These are phyloP conservation scores for Leptopilina clavipes DNA, from an alignment of 1,140 invertebrate species.

Conservation along the genomic window DNA sequence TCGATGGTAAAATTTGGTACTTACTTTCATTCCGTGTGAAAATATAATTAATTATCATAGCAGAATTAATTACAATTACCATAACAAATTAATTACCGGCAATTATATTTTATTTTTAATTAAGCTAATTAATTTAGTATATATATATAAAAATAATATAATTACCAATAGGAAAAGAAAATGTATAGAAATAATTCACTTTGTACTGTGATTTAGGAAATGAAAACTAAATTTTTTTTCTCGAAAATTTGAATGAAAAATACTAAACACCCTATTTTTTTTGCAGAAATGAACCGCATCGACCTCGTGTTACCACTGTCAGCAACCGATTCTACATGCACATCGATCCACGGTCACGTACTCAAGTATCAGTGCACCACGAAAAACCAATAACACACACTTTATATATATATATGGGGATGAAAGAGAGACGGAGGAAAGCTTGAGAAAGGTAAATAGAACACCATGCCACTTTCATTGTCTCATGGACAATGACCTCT, in stretches of 20 bases:
- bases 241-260: background rate
- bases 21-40: too few species aligned
- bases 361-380: constrained; percentile 13
- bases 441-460: constrained; percentile 14
- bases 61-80: too few species aligned
- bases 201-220: too few species aligned
- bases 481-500: background rate
- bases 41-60: too few species aligned
- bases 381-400: constrained; percentile 21
- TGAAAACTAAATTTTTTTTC: too few species aligned
- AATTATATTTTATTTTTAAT: too few species aligned
- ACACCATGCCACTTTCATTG: background rate
- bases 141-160: too few species aligned
- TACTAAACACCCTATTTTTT: background rate
- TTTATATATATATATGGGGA: background rate
- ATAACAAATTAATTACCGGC: too few species aligned
- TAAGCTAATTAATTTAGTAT: too few species aligned
- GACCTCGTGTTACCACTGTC: constrained; percentile 8
- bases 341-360: constrained; percentile 15
- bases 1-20: too few species aligned
- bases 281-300: constrained; percentile 6
- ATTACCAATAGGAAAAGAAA: too few species aligned
- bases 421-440: background rate
- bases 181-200: too few species aligned
- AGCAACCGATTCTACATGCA: constrained; percentile 11